Base-by-base conservation (phyloP, 1,140 invertebrate species). In the Drosophila guanche region DNA sequence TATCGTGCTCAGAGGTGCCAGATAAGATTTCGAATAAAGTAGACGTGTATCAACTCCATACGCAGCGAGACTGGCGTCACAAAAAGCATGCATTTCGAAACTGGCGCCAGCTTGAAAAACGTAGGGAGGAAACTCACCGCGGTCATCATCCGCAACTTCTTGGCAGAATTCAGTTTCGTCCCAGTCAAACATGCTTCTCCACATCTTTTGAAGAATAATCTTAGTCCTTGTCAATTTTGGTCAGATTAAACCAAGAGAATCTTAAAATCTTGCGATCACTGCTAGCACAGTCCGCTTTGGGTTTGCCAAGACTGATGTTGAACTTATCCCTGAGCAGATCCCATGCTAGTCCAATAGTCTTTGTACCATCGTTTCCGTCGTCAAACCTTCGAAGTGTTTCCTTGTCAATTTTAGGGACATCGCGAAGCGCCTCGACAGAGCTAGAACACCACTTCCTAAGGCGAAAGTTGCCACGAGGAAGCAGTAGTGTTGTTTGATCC, bases 341-440 rank as follows among this genome's bases (percentile, higher is more conserved):
- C 37, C 46, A 57, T 8, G n/a, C 4, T 2, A 51, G 20, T n/a
- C 33, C 53, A 12, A 66, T 41, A 10, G 62, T 57, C 42, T 66
- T 66, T 23, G 46, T 57, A 33, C 58, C 7, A 27, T 66, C 54
- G 12, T 10, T 66, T 0, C 54, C 62, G 37, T 66, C 54, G 27
- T 57, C 8, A 33, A 66, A 57, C 25, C 42, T 56, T 3, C 52
- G 40, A 23, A 29, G 7, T 27, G 27, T 23, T 40, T 51, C 54
- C 4, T 46, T 42, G 6, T 56, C 47, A 92, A 90, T 5, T 5
- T 25, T 5, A 5, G 23, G 23, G 23, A 25, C 25, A 25, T 25
- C 25, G 4, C 5, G 23, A 25, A 25, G 25, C 25, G 5, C 25
- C 5, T 25, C 25, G 4, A 5, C 25, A 25, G 25, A 25, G 25